Evolutionary conservation across 2,888 invertebrate genomes (phyloP).

Genomic region (Spialia ferax): DNA sequence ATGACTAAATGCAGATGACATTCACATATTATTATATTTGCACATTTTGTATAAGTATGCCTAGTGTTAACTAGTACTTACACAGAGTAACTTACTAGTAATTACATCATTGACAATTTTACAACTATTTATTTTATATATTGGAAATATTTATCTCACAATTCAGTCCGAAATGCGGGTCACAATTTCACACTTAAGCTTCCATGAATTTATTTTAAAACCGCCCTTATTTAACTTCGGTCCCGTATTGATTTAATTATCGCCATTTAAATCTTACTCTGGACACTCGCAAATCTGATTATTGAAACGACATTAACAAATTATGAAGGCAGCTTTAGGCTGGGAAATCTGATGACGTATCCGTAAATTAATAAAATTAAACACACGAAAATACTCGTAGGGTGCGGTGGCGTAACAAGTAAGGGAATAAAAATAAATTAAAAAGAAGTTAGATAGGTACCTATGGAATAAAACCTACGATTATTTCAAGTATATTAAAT

Average conservation of each 20-base stretch:
- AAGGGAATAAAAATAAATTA: too few relatives aligned
- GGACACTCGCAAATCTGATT: conserved; percentile 38
- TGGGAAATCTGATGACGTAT: background rate
- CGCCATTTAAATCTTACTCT: conserved; percentile 38
- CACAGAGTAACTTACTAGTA: too few relatives aligned
- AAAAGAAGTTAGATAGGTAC: too few relatives aligned
- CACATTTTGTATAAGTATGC: too few relatives aligned
- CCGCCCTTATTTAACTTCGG: conserved; percentile 38
- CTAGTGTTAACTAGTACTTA: too few relatives aligned
- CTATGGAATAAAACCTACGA: too few relatives aligned
- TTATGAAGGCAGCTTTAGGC: conserved; percentile 13
- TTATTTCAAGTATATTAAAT: too few relatives aligned
- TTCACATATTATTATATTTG: too few relatives aligned
- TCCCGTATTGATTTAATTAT: conserved; percentile 40
- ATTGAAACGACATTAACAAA: conserved; percentile 34
- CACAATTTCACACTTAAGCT: conserved; percentile 36
- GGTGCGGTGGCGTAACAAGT: too few relatives aligned
- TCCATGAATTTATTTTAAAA: conserved; percentile 37
- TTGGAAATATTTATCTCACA: conserved; percentile 17
- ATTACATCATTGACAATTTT: background rate
- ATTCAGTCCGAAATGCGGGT: conserved; percentile 26
- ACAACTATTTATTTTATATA: conserved; percentile 13
- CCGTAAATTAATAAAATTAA: background rate
- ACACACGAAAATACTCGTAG: too few relatives aligned
- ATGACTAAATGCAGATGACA: too few relatives aligned